phyloP scores from a whole-genome alignment of 2,797 vertebrate species.

The Diplodus puntazzo region DNA sequence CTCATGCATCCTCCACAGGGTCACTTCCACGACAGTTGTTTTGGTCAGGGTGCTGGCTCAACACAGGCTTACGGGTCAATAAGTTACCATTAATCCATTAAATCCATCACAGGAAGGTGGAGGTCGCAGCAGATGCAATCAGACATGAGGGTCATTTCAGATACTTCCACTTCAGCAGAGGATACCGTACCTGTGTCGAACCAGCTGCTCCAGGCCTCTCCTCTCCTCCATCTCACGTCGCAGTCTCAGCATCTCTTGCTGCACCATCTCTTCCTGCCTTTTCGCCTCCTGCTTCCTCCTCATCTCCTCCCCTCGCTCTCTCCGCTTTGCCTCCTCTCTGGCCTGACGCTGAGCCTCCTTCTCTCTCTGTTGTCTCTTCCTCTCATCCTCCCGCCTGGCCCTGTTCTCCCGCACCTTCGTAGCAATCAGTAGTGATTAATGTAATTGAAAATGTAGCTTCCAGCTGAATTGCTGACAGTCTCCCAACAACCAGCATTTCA shows the following conservation, averaged over 20 bases:
- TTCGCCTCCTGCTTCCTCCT: slow-evolving; percentile 84
- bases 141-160: slow-evolving; percentile 10
- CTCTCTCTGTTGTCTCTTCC: slow-evolving; percentile 82
- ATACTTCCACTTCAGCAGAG: slow-evolving; percentile 22
- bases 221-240: slow-evolving; percentile 89
- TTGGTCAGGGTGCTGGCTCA: slow-evolving; percentile 16
- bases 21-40: slow-evolving; percentile 3
- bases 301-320: slow-evolving; percentile 82
- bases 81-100: slow-evolving; percentile 23
- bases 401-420: slow-evolving; percentile 92
- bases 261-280: slow-evolving; percentile 89
- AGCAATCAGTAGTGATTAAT: slow-evolving; percentile 47
- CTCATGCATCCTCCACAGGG: neutral
- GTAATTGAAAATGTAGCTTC: slow-evolving; percentile 1
- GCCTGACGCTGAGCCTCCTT: slow-evolving; percentile 79
- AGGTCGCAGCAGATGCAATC: slow-evolving; percentile 23
- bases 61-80: slow-evolving; percentile 1
- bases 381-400: slow-evolving; percentile 84
- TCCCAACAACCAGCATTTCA: neutral
- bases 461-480: slow-evolving; percentile 10
- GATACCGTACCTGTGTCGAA: slow-evolving; percentile 85
- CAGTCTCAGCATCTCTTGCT: slow-evolving; percentile 91
- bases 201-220: slow-evolving; percentile 80
- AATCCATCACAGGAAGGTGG: slow-evolving; percentile 7
- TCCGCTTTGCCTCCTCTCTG: slow-evolving; percentile 84